phyloP scores from a whole-genome alignment of 2,888 invertebrate genomes.

The Sesamia inferens region DNA sequence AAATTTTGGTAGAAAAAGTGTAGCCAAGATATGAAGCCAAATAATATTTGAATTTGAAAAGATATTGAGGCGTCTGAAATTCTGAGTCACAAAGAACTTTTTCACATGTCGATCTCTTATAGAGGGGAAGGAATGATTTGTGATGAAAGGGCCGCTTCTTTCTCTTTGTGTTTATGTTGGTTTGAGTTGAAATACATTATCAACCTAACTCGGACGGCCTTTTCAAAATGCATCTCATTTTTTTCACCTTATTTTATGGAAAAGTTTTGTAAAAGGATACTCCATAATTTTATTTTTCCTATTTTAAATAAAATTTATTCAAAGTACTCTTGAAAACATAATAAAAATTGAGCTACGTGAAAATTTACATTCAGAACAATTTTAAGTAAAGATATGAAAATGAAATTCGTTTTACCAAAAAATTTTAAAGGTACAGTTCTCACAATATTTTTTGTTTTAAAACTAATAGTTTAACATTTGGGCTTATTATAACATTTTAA shows the following conservation, averaged over 20 bases:
- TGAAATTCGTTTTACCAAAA: too few relatives aligned
- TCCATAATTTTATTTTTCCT: neutral
- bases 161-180: constrained; percentile 1
- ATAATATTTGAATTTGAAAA: constrained; percentile 61
- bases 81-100: constrained; percentile 53
- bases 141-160: constrained; percentile 10
- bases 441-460: too few relatives aligned
- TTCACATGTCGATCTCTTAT: constrained; percentile 58
- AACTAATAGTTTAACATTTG: too few relatives aligned
- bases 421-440: too few relatives aligned
- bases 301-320: neutral
- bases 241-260: neutral
- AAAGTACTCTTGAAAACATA: neutral
- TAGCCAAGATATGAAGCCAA: constrained; percentile 17
- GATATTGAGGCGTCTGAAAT: constrained; percentile 56
- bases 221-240: neutral
- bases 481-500: too few relatives aligned
- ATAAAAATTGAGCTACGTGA: neutral
- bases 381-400: neutral
- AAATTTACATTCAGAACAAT: neutral
- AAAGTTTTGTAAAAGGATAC: neutral
- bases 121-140: constrained; percentile 43
- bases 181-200: constrained; percentile 22
- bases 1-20: neutral
- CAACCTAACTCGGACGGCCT: neutral